Conservation (phyloP, 2,888 invertebrate species). For the Dynastes maya region DNA sequence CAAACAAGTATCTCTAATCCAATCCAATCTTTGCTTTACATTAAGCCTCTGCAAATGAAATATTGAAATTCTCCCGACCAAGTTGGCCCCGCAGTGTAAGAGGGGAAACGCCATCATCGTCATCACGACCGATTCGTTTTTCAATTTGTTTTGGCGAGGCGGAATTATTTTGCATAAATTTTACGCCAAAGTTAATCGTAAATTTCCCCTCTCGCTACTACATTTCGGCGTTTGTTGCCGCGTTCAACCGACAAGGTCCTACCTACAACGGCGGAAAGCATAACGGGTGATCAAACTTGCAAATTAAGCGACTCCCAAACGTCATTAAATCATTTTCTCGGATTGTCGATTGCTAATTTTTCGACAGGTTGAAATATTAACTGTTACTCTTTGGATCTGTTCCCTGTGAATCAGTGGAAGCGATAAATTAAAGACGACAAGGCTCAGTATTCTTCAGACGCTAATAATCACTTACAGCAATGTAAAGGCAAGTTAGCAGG, state of each 20-base stretch:
- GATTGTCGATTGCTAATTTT: conserved; percentile 25
- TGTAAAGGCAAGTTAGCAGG: too few relatives aligned
- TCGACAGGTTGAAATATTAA: conserved; percentile 24
- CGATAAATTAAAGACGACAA: too few relatives aligned
- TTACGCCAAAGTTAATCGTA: conserved; percentile 39
- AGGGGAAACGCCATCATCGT: not conserved
- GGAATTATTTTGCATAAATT: conserved; percentile 45
- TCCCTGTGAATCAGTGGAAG: too few relatives aligned
- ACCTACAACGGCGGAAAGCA: not conserved
- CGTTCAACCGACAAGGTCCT: not conserved
- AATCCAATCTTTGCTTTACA: not conserved
- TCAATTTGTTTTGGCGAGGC: conserved; percentile 38
- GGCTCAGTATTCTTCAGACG: too few relatives aligned
- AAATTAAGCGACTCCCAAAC: not conserved
- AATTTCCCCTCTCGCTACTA: conserved; percentile 18
- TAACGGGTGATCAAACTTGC: conserved; percentile 8
- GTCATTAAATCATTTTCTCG: conserved; percentile 29
- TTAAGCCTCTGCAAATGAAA: conserved; percentile 17
- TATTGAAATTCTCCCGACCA: not conserved
- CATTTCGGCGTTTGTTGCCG: not conserved
- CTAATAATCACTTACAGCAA: too few relatives aligned
- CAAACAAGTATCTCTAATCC: too few relatives aligned
- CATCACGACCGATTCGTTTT: conserved; percentile 21
- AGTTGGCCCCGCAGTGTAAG: not conserved
- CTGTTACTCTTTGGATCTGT: not conserved